Conservation (phyloP, 2,888 invertebrate genomes). For the Anorthoa munda region DNA sequence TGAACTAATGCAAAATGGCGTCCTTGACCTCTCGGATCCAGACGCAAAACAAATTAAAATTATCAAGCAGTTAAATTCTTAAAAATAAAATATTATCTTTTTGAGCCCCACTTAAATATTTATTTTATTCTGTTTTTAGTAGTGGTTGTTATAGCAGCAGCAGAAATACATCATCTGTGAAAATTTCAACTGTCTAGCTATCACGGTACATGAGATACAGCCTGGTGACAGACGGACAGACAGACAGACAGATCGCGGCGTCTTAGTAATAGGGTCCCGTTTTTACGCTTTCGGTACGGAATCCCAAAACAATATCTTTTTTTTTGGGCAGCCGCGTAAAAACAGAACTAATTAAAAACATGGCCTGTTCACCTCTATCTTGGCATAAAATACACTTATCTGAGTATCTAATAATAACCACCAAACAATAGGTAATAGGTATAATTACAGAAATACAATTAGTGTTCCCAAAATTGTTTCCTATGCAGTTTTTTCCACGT, state of each 20-base stretch:
- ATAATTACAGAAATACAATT: slow-evolving; percentile 58
- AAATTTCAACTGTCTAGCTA: no score
- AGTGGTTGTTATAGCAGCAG: no score
- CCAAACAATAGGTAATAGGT: slow-evolving; percentile 40
- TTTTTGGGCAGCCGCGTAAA: neutral
- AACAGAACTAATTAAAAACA: slow-evolving; percentile 12
- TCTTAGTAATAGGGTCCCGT: no score
- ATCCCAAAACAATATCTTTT: no score
- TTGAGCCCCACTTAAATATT: no score
- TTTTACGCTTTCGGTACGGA: no score
- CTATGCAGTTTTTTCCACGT: slow-evolving; percentile 34
- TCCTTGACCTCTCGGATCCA: neutral
- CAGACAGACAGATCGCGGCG: no score
- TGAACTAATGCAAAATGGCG: neutral
- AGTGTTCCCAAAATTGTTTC: slow-evolving; percentile 30
- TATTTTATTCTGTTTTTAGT: no score
- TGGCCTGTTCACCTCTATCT: slow-evolving; percentile 38
- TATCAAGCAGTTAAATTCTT: neutral
- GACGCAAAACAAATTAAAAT: neutral
- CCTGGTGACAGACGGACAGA: no score
- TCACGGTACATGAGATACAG: no score
- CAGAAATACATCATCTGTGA: no score
- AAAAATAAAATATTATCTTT: neutral
- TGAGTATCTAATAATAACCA: slow-evolving; percentile 46
- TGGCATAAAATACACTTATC: slow-evolving; percentile 40